Evolutionary conservation across 2,113 vertebrate species (phyloP).

Genomic region (Erpornis zantholeuca): DNA sequence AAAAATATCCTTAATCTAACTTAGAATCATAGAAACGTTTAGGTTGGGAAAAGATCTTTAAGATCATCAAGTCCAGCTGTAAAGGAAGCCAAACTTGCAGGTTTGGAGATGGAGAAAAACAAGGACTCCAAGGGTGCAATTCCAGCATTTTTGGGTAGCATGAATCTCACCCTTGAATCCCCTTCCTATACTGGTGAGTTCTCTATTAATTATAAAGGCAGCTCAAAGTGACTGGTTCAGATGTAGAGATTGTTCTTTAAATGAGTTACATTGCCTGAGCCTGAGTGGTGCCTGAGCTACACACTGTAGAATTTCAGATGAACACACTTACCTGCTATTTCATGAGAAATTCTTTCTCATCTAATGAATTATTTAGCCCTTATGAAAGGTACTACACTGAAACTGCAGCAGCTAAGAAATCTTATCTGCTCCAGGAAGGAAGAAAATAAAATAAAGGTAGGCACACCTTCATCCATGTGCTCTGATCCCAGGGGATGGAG

Average conservation of each 20-base stretch:
- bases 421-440: not conserved
- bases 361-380: conserved; percentile 23
- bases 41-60: not conserved
- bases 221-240: not conserved
- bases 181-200: not conserved
- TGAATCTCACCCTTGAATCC: not conserved
- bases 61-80: not conserved
- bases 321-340: not conserved
- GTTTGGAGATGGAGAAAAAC: not conserved
- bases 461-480: not conserved
- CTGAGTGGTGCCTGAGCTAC: not conserved
- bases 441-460: not conserved
- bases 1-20: not conserved
- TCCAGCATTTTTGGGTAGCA: not conserved
- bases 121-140: not conserved
- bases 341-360: not conserved
- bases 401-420: not conserved
- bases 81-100: not conserved
- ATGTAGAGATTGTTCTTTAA: not conserved
- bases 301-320: not conserved
- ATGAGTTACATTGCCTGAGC: not conserved
- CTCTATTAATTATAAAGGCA: not conserved
- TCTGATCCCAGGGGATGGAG: not conserved
- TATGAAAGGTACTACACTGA: not conserved
- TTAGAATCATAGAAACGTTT: not conserved